These are phyloP conservation scores for Collichthys lucidus DNA, from an alignment of 2,113 vertebrate genomes.

Conservation along the genomic window DNA sequence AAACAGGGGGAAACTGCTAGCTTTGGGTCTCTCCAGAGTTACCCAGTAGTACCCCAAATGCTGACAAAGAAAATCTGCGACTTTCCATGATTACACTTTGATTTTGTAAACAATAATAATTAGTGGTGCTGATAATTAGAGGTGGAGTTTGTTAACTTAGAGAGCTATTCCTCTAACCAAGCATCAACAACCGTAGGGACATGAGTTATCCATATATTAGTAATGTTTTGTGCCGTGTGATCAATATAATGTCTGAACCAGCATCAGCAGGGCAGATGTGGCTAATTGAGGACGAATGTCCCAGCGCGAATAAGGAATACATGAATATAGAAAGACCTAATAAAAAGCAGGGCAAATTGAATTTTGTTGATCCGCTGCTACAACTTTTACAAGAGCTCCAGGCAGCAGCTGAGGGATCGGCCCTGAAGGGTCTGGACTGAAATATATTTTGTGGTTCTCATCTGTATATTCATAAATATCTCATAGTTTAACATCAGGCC, in stretches of 20 bases:
- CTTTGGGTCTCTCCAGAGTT: no score
- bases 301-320: no score
- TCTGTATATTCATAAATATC: constrained; percentile 54
- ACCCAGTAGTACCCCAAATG: no score
- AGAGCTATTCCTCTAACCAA: neutral
- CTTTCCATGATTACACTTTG: no score
- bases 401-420: constrained; percentile 19
- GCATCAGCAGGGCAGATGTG: neutral
- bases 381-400: neutral
- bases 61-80: no score
- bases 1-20: no score
- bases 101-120: no score
- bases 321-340: constrained; percentile 1
- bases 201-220: neutral
- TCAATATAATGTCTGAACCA: neutral
- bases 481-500: constrained; percentile 41
- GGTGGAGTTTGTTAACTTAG: no score
- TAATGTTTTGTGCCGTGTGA: neutral
- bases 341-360: constrained; percentile 23
- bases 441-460: constrained; percentile 35
- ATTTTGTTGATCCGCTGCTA: constrained; percentile 33
- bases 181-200: neutral
- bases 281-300: neutral
- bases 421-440: constrained; percentile 40
- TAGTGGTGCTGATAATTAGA: no score